Evolutionary conservation across 1,140 invertebrate species (phyloP), one percentile per base, ranked within the genome.

Genomic region (Drosophila biarmipes): DNA sequence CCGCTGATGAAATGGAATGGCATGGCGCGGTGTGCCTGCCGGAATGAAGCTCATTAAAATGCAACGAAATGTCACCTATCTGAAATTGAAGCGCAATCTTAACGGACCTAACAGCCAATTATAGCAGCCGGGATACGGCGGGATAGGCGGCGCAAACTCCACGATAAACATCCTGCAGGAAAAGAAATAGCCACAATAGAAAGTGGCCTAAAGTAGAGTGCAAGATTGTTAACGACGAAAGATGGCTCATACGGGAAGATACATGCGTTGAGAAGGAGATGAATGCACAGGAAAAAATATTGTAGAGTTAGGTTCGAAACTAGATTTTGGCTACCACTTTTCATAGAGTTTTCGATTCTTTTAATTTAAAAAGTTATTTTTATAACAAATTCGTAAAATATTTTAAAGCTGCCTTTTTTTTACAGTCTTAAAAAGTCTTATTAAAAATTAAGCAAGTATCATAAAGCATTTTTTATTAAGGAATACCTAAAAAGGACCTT

Each of bases 51-150:
- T 89, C 84, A 89, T 89, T 89, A 89, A 89, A 89, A 89, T 89
- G 84, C 84, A 89, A 89, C 84, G 85, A 89, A 89, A 90, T 89
- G 85, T 89, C 76, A 89, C 80, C 87, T 89, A 89, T 89, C 84
- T 89, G 76, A 89, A 89, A 90, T 89, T 87, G 79, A 89, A 71
- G 79, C 67, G 71, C 75, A 89, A 87, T 82, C 82, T 79, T 69
- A 81, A 80, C 73, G 64, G 52, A 78, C 73, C 67, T 48, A 81
- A 59, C 53, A 78, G 61, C 82, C 82, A 87, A 87, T 87, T 87
- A 82, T 77, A 77, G 73, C 63, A 2, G 62, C 54, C 52, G 66
- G 62, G 62, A 82, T 24, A 24, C 24, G 24, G n/a, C n/a, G n/a
- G n/a, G 24, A 24, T 31, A 31, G 63, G 72, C 51, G 61, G 76